A percentile compares a stretch with the other conserved stretches of the same genome.
These are phyloP conservation scores for Theretra japonica DNA, from an alignment of 2,888 invertebrate species.

Conservation along the genomic window DNA sequence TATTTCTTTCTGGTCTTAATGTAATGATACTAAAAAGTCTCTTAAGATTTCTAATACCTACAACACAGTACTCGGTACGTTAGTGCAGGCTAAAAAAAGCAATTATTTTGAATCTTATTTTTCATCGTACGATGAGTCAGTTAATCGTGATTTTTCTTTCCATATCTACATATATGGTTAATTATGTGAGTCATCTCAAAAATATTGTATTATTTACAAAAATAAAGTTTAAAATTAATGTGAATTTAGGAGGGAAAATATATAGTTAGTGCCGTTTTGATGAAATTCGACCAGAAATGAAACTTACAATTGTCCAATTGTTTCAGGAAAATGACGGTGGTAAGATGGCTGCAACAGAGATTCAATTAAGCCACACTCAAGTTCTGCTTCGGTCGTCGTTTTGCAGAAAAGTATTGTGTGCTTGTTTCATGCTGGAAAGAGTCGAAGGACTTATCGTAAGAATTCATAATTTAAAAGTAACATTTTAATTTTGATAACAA, in stretches of 20 bases:
- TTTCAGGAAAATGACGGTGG: slow-evolving; percentile 59
- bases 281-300: no score
- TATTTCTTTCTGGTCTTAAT: no score
- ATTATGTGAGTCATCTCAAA: not conserved
- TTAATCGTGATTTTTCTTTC: not conserved
- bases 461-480: not conserved
- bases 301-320: not conserved
- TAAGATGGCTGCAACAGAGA: slow-evolving; percentile 63
- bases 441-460: slow-evolving; percentile 59
- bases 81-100: no score
- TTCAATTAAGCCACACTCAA: slow-evolving; percentile 69
- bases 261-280: no score
- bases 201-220: no score
- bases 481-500: no score
- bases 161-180: not conserved
- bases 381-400: slow-evolving; percentile 72
- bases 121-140: not conserved
- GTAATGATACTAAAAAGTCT: no score
- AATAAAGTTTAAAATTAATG: no score
- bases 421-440: slow-evolving; percentile 68
- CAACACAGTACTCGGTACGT: no score
- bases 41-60: no score
- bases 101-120: no score
- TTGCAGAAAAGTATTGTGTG: slow-evolving; percentile 66
- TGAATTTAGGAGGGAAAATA: no score